phyloP scores from a whole-genome alignment of 2,888 invertebrate genomes.

The Meganola albula region DNA sequence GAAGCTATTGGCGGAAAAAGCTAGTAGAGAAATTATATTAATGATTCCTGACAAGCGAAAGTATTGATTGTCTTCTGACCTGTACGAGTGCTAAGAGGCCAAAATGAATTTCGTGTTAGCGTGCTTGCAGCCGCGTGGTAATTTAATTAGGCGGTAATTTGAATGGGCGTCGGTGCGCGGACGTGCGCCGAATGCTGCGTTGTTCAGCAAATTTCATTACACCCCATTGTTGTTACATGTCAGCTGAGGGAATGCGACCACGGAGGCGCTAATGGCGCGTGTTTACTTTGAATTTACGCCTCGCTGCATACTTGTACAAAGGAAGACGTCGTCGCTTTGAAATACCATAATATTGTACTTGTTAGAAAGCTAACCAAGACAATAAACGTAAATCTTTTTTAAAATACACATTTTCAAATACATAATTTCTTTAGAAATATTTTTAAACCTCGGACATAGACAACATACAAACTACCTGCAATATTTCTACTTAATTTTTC shows the following conservation, averaged over 20 bases:
- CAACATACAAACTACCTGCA: no score
- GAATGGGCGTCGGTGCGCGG: constrained; percentile 44
- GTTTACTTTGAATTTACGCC: constrained; percentile 18
- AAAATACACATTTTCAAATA: no score
- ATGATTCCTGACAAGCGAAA: no score
- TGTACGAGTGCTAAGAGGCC: constrained; percentile 33
- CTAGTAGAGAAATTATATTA: no score
- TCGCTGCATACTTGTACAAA: constrained; percentile 20
- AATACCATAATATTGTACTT: no score
- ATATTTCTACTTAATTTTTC: no score
- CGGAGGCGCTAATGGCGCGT: constrained; percentile 28
- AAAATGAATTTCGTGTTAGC: constrained; percentile 41
- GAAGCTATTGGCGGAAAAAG: no score
- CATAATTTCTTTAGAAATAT: no score
- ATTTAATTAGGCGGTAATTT: constrained; percentile 70
- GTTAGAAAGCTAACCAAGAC: no score
- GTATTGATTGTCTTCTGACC: constrained; percentile 25
- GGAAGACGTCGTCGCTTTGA: no score
- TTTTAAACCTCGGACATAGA: no score
- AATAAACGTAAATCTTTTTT: no score
- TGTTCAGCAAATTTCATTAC: constrained; percentile 62
- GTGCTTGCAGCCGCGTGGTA: constrained; percentile 49
- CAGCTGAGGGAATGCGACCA: constrained; percentile 24
- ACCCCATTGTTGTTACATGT: constrained; percentile 46
- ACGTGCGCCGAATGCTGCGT: constrained; percentile 64